These are phyloP conservation scores for Progne subis DNA, from an alignment of 2,113 vertebrate genomes.

Conservation along the genomic window DNA sequence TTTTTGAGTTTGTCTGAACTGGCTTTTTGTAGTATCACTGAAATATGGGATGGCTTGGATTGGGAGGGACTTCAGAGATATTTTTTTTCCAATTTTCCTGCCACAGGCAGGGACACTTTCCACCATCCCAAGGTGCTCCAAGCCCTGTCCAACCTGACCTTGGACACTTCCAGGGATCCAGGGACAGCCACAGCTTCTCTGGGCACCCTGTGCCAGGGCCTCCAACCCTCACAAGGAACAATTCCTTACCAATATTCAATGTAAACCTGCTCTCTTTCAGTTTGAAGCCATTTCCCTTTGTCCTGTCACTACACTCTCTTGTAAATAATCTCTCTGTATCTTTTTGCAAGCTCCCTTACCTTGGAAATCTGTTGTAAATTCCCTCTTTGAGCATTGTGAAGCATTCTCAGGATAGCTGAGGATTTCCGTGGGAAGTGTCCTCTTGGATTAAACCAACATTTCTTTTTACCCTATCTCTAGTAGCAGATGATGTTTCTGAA, in stretches of 20 bases:
- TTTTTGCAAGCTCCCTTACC: not conserved
- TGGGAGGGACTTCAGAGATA: not conserved
- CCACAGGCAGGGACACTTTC: rapidly evolving
- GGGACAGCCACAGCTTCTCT: not conserved
- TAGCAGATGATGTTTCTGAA: not conserved
- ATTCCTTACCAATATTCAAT: not conserved
- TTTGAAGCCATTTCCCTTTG: not conserved
- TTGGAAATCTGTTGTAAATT: not conserved
- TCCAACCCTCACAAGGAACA: not conserved
- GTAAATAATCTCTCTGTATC: rapidly evolving
- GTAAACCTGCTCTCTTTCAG: not conserved
- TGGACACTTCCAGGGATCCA: not conserved
- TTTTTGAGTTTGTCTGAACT: not conserved
- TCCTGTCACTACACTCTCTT: not conserved
- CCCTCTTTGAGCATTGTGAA: not conserved
- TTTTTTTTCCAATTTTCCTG: not conserved
- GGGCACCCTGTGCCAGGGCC: not conserved
- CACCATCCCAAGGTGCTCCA: rapidly evolving
- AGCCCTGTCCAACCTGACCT: rapidly evolving
- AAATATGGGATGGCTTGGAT: not conserved
- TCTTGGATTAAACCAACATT: not conserved
- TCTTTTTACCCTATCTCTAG: not conserved
- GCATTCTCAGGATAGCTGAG: not conserved
- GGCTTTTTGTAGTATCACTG: rapidly evolving
- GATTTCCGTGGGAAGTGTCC: not conserved